phyloP scores from a whole-genome alignment of 2,888 invertebrate genomes.

The Drosophila longiperda region DNA sequence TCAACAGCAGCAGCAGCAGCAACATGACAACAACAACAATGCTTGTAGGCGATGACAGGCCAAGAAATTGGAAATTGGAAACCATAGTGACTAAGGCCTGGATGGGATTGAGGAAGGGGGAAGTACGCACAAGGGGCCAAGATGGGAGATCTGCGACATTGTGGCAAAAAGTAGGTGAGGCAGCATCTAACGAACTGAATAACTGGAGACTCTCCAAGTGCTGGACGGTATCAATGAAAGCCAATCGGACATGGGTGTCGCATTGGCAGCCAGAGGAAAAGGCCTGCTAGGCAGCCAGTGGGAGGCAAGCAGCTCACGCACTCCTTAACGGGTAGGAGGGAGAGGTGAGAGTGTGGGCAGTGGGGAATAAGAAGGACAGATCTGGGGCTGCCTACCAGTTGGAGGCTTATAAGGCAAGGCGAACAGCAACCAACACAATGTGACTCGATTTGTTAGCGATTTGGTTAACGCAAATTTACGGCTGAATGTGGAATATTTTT shows the following conservation, averaged over 20 bases:
- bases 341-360: background rate
- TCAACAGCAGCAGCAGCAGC: slow-evolving; percentile 15
- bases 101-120: background rate
- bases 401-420: slow-evolving; percentile 59
- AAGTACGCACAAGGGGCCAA: slow-evolving; percentile 48
- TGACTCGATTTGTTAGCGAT: slow-evolving; percentile 75
- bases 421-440: slow-evolving; percentile 43
- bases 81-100: slow-evolving; percentile 15
- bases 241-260: slow-evolving; percentile 76
- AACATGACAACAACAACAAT: slow-evolving; percentile 47
- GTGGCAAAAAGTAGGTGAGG: slow-evolving; percentile 73
- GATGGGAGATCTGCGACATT: slow-evolving; percentile 45
- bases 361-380: slow-evolving; percentile 6
- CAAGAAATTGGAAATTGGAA: slow-evolving; percentile 57
- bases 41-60: slow-evolving; percentile 76
- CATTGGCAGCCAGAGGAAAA: slow-evolving; percentile 67
- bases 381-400: slow-evolving; percentile 30
- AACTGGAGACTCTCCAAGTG: slow-evolving; percentile 49
- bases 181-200: slow-evolving; percentile 52
- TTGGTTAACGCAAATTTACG: slow-evolving; percentile 71
- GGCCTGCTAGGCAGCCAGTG: slow-evolving; percentile 38
- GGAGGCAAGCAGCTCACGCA: slow-evolving; percentile 63
- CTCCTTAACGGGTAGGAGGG: slow-evolving; percentile 19
- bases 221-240: slow-evolving; percentile 69
- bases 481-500: slow-evolving; percentile 37